Base-by-base conservation (phyloP, 2,797 vertebrate species). In the Syncerus caffer region DNA sequence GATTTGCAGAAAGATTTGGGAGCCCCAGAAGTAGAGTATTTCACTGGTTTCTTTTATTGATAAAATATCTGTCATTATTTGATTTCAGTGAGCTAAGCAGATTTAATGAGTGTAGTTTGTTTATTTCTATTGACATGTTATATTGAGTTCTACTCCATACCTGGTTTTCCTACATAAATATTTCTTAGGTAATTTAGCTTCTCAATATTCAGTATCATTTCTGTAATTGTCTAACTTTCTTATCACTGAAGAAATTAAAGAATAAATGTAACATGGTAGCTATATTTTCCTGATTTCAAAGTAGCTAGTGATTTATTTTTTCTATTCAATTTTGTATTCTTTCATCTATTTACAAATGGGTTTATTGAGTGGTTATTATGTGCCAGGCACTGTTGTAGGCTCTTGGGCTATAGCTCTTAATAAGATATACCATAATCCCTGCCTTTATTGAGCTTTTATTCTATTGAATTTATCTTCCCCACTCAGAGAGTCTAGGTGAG, bases 271-370 rank as follows among this genome's bases (percentile, higher is more conserved):
- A 84, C 17, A 50, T 17, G 51, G 11, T 91, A 74, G 45, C 57
- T 91, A 9, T 64, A 60, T 31, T 45, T 84, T 86, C 12, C 23
- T 78, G 11, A 91, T 87, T 92, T 95, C 21, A 88, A 67, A 58
- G 23, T 82, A 47, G 50, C 16, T 29, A 45, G 15, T n/a, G 10
- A 50, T 13, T 76, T 85, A n/a, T 2, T 27, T 78, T 86, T 76
- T 85, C 31, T 84, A 34, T 55, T 8, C 6, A 95, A 64, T 82
- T 96, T 31, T 76, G 7, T 16, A 45, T 87, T 7, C 4, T 97
- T 88, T 89, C 53, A 55, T 78, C 93, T 3, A 92, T 92, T 97
- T 47, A 31, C 62, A 95, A 95, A 60, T 90, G n/a, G 47, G 9
- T 38, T 84, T 53, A 9, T 31, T 31, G 4, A 27, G 16, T 84